Evolutionary conservation across 2,797 vertebrate genomes (phyloP).

Genomic region (Protosalanx chinensis): DNA sequence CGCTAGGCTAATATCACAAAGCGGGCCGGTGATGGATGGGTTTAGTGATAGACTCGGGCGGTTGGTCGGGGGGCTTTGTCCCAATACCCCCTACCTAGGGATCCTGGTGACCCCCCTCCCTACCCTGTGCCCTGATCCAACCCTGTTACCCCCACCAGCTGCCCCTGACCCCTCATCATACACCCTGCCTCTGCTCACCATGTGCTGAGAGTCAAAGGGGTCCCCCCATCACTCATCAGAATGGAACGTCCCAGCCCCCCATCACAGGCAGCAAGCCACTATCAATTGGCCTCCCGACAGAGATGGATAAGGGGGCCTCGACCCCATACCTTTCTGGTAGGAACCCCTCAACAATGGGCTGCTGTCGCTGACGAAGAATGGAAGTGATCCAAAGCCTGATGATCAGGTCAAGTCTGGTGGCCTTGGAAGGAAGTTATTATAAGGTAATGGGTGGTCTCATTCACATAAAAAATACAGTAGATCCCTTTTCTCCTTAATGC

Average conservation of each 20-base stretch:
- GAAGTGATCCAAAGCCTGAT: slow-evolving; percentile 55
- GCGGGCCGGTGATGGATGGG: slow-evolving; percentile 72
- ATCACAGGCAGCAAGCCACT: slow-evolving; percentile 60
- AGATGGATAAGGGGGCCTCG: slow-evolving; percentile 72
- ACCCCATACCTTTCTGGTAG: slow-evolving; percentile 63
- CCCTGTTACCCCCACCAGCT: slow-evolving; percentile 70
- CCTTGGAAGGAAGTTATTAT: slow-evolving; percentile 53
- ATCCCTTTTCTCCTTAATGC: not conserved
- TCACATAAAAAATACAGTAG: not conserved
- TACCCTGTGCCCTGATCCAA: slow-evolving; percentile 41
- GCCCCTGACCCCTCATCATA: slow-evolving; percentile 71
- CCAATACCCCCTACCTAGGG: slow-evolving; percentile 63
- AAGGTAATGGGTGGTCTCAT: slow-evolving; percentile 42
- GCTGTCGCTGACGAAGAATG: slow-evolving; percentile 72
- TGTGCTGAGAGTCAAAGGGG: slow-evolving; percentile 71
- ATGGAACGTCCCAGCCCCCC: slow-evolving; percentile 61
- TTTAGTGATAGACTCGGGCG: slow-evolving; percentile 62
- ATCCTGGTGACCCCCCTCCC: slow-evolving; percentile 38
- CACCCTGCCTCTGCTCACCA: slow-evolving; percentile 60
- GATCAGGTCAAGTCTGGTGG: slow-evolving; percentile 67
- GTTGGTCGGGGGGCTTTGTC: slow-evolving; percentile 65
- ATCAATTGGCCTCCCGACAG: slow-evolving; percentile 70
- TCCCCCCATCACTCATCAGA: slow-evolving; percentile 73
- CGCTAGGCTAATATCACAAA: slow-evolving; percentile 75
- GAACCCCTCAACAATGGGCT: slow-evolving; percentile 56